Base-by-base conservation (phyloP, 2,797 vertebrate genomes). In the Parambassis ranga region DNA sequence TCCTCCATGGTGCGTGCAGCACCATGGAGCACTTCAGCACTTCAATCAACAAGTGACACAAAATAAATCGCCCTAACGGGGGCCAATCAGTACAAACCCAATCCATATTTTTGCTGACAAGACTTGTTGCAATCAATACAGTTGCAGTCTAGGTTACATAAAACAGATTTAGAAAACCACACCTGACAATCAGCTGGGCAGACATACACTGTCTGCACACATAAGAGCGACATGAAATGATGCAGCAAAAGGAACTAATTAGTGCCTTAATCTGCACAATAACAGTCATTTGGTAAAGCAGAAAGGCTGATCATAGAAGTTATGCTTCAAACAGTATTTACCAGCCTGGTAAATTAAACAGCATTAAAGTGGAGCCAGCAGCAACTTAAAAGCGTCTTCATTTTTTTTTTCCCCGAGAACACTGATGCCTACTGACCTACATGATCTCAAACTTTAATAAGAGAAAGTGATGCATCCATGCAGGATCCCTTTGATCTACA, bases 341-440 rank as follows among this genome's bases (percentile, higher is more conserved):
- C 28, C 47, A 55, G 37, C 19, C 22, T 49, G 37, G 64, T 13
- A 24, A 41, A 70, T n/a, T n/a, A 28, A 26, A 28, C 26, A 46
- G 9, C 24, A 30, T 64, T 50, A 31, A 42, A 55, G n/a, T 18
- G 38, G 15, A 60, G 36, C 55, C 44, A 27, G 53, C 19, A 62
- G 42, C 44, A 53, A 19, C 28, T 70, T 56, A 52, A 70, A 78
- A 9, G n/a, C 13, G 4, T 19, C 23, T 31, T 30, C 33, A 11
- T 65, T 23, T 19, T 33, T 16, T 53, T 10, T 38, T 24, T 41
- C 19, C 33, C 23, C 35, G 23, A 70, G 75, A 65, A 71, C 27
- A 55, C 22, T 27, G 27, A 65, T 51, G 51, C 62, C 62, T 66
- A 32, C 50, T 71, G 71, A 77, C 81, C 79, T 71, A 76, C 57